Conservation (phyloP, 2,797 vertebrate genomes). For the Halcyon badia region DNA sequence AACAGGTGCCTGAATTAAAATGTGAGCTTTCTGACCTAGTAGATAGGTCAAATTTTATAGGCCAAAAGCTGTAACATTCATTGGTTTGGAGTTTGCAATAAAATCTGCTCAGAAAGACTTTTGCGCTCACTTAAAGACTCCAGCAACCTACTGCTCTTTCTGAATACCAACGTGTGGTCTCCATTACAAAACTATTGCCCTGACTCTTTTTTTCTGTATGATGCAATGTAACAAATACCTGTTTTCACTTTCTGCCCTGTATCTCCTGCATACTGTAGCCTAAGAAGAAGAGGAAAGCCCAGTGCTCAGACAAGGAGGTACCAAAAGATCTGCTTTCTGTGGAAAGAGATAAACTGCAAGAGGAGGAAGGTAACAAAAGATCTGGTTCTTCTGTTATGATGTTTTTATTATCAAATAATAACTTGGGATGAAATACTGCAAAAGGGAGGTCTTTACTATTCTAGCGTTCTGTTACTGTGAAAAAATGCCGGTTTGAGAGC, state of each 20-base stretch:
- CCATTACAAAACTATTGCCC: background rate
- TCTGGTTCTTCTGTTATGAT: background rate
- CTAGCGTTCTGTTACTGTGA: background rate
- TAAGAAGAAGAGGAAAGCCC: slow-evolving; percentile 59
- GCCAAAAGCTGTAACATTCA: background rate
- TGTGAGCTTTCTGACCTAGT: background rate
- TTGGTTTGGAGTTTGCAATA: background rate
- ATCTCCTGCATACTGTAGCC: background rate
- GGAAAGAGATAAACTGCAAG: slow-evolving; percentile 50
- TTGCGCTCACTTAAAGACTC: background rate
- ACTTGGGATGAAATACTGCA: background rate
- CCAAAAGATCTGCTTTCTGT: slow-evolving; percentile 1
- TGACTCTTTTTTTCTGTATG: background rate
- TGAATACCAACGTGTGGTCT: background rate
- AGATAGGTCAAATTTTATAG: background rate
- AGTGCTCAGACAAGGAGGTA: slow-evolving; percentile 12
- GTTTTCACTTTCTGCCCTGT: background rate
- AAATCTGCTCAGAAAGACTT: background rate
- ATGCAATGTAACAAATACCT: background rate
- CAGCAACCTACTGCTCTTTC: background rate
- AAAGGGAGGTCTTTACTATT: background rate
- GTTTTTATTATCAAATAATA: background rate
- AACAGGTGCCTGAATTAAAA: background rate
- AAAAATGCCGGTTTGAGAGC: background rate
- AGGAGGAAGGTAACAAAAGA: slow-evolving; percentile 58